Conservation (phyloP, 2,113 vertebrate species). For the Malurus cyaneus region DNA sequence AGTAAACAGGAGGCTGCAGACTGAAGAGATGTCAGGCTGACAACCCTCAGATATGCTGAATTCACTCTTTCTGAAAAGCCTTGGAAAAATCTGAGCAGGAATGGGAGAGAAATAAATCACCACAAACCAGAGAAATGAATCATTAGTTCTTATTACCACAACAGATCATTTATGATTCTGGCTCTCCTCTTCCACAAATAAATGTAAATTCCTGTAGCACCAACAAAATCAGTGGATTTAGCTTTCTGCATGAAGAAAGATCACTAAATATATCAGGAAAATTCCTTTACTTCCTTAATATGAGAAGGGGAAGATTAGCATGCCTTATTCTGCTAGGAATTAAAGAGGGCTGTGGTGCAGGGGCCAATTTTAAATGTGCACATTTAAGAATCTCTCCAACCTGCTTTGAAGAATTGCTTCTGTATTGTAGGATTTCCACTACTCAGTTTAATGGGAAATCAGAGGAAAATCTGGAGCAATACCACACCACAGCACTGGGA, state of each 20-base stretch:
- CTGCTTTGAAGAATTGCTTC: not conserved
- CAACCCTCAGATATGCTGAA: conserved; percentile 27
- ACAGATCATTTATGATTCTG: not conserved
- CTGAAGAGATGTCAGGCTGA: not conserved
- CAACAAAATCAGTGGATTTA: not conserved
- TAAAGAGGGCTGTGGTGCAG: not conserved
- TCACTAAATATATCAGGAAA: not conserved
- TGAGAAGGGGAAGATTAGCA: not conserved
- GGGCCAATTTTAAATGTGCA: not conserved
- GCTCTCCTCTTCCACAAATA: not conserved
- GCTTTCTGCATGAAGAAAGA: not conserved
- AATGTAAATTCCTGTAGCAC: not conserved
- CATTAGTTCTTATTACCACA: not conserved
- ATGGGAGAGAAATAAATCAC: not conserved
- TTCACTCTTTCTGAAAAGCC: not conserved
- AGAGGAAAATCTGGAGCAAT: not conserved
- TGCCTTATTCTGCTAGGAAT: not conserved
- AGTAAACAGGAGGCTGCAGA: conserved; percentile 16
- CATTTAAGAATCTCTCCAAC: not conserved
- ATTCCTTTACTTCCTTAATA: not conserved
- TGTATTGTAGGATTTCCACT: not conserved
- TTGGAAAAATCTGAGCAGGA: not conserved
- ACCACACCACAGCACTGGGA: not conserved
- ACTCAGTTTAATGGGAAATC: not conserved
- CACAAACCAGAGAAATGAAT: not conserved